Base-by-base conservation (phyloP, 1,140 invertebrate genomes). In the Drosophila bifasciata region DNA sequence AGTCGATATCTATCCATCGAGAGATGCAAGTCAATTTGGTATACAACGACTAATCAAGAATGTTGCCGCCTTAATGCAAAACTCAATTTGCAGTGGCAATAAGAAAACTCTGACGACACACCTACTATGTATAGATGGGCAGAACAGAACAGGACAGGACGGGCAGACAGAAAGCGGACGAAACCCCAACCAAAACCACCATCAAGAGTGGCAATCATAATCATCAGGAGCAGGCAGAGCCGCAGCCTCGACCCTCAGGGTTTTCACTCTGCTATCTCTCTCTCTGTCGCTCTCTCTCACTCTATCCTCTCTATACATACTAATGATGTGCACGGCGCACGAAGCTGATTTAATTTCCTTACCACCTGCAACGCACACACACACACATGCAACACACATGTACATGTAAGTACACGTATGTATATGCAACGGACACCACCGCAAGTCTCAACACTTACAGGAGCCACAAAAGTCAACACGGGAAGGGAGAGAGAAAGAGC, bases 291-390 rank as follows among this genome's bases (percentile, higher is more conserved):
- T 25, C 23, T 25, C 23, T 25, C 23, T 6, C 23, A 6, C 32
- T 36, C 32, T 11, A 3, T 36, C 4, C 13, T 5, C 72, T 80
- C 64, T 77, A 74, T 86, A 77, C 81, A 86, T 85, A 85, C 81
- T 85, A 85, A 85, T 85, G 81, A 85, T 77, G 81, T 86, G 81
- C 81, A 85, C 48, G 64, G 68, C 83, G 78, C 81, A 85, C 67
- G 81, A 81, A 76, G 81, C 81, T 86, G 81, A 85, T 85, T 85
- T 86, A 85, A 85, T 85, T 85, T 85, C 81, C 81, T 79, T 67
- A 77, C 56, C 64, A 86, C 81, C 81, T 86, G 73, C 60, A 51
- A 15, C 49, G 60, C 48, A 71, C 51, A 59, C 39, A 28, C 40
- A 49, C 48, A 3, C 13, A 39, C 45, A 43, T 46, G 3, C n/a